Conservation (phyloP, 2,797 vertebrate genomes). For the Decapterus maruadsi region DNA sequence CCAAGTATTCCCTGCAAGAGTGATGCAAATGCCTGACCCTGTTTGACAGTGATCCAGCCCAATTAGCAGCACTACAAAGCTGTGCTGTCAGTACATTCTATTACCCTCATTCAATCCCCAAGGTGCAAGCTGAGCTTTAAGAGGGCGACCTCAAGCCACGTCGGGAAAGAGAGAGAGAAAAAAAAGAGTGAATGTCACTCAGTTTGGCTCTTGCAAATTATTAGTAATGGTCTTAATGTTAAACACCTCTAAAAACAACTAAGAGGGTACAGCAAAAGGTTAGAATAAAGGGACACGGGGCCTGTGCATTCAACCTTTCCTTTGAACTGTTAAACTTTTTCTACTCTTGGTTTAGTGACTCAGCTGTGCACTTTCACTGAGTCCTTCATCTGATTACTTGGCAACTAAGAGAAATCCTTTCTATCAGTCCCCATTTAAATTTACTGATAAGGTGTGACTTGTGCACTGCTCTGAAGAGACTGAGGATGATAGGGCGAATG, state of each 20-base stretch:
- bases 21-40: slow-evolving; percentile 71
- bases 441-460: slow-evolving; percentile 65
- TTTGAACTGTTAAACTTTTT: slow-evolving; percentile 58
- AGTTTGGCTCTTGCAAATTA: slow-evolving; percentile 86
- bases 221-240: slow-evolving; percentile 81
- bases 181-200: slow-evolving; percentile 89
- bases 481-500: slow-evolving; percentile 60
- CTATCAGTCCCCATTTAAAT: slow-evolving; percentile 56
- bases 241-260: slow-evolving; percentile 80
- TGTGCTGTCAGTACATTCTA: slow-evolving; percentile 76
- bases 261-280: slow-evolving; percentile 69
- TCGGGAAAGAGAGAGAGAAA: slow-evolving; percentile 55
- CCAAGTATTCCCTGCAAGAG: slow-evolving; percentile 58
- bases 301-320: slow-evolving; percentile 60
- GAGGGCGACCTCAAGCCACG: slow-evolving; percentile 74
- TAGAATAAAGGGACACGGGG: slow-evolving; percentile 67
- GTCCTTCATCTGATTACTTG: slow-evolving; percentile 60
- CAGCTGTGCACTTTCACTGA: slow-evolving; percentile 58
- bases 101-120: slow-evolving; percentile 74
- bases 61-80: slow-evolving; percentile 67
- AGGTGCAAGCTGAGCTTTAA: slow-evolving; percentile 78
- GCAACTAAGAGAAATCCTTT: slow-evolving; percentile 58
- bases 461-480: slow-evolving; percentile 68
- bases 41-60: slow-evolving; percentile 77
- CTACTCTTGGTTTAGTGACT: slow-evolving; percentile 44